phyloP scores from a whole-genome alignment of 1,140 invertebrate species.

The Bombus impatiens region DNA sequence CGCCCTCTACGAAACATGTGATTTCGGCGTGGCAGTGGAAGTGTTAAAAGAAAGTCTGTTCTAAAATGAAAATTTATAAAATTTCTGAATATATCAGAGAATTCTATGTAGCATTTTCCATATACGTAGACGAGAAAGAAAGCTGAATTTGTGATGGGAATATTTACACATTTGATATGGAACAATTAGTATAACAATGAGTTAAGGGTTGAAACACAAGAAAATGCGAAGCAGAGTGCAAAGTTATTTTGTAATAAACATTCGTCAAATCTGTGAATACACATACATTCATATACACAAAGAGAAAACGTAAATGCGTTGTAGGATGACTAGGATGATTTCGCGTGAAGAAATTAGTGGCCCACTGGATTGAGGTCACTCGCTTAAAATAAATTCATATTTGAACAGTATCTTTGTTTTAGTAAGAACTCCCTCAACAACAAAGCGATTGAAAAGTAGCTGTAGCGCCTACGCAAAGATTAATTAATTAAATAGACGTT shows the following conservation, averaged over 20 bases:
- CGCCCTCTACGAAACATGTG: too few relatives aligned
- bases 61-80: too few relatives aligned
- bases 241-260: neutral
- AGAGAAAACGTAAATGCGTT: neutral
- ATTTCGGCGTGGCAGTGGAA: too few relatives aligned
- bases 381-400: neutral
- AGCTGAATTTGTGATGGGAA: neutral
- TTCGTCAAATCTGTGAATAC: neutral
- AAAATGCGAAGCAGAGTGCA: too few relatives aligned
- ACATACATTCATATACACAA: neutral
- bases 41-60: too few relatives aligned
- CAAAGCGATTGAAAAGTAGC: neutral
- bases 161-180: neutral
- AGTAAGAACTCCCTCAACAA: neutral
- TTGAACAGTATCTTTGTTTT: neutral
- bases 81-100: too few relatives aligned
- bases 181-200: neutral
- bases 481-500: neutral
- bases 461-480: too few relatives aligned
- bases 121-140: too few relatives aligned
- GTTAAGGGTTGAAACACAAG: fast-evolving
- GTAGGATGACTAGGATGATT: neutral
- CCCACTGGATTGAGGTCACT: neutral
- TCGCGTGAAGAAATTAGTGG: neutral
- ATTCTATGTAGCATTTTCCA: too few relatives aligned